phyloP scores from a whole-genome alignment of 1,140 invertebrate genomes.

The Cataglyphis hispanica region DNA sequence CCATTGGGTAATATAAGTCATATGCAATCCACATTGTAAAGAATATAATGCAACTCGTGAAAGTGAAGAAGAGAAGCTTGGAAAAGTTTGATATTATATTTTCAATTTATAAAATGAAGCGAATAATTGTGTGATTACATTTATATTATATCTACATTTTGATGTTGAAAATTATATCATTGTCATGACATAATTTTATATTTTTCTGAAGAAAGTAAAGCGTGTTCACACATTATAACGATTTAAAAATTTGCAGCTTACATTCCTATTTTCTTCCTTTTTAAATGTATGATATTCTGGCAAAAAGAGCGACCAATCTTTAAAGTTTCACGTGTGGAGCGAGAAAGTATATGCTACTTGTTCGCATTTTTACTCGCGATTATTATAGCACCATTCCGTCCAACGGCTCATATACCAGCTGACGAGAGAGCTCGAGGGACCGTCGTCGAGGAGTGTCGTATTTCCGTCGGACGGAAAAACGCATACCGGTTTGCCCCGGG shows the following conservation, averaged over 20 bases:
- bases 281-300: background rate
- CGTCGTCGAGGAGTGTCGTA: constrained; percentile 54
- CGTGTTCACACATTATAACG: background rate
- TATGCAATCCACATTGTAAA: background rate
- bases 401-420: constrained; percentile 51
- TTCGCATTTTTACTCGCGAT: constrained; percentile 4
- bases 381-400: background rate
- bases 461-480: constrained; percentile 66
- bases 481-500: constrained; percentile 57
- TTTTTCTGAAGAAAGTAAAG: background rate
- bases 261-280: constrained; percentile 1
- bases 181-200: background rate
- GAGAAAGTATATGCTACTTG: background rate
- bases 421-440: constrained; percentile 42
- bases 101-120: background rate
- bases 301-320: background rate
- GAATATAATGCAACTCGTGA: background rate
- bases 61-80: background rate
- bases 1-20: background rate
- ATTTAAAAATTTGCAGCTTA: background rate
- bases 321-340: background rate
- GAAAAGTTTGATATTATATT: no score
- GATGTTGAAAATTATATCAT: background rate
- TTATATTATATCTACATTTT: background rate
- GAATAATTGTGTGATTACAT: background rate